Conservation (phyloP, 2,113 vertebrate species). For the Antennarius striatus region DNA sequence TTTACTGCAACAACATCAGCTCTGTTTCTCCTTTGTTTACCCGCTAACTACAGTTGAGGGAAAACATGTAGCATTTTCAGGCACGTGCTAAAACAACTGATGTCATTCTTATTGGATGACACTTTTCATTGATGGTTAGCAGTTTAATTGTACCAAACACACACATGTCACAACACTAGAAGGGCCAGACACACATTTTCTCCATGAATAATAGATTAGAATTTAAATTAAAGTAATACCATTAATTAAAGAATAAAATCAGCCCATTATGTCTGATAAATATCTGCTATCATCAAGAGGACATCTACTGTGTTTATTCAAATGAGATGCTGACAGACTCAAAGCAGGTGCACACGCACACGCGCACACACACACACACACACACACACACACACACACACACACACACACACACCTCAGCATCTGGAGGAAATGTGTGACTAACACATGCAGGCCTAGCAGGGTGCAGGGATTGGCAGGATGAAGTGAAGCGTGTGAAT, state of each 20-base stretch:
- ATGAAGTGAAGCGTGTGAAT: constrained; percentile 43
- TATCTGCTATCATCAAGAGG: neutral
- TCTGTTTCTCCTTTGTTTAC: neutral
- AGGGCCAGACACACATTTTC: too few species aligned
- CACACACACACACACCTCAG: constrained; percentile 36
- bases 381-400: constrained; percentile 30
- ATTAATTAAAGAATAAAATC: neutral
- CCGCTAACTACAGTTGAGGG: too few species aligned
- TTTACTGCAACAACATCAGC: neutral
- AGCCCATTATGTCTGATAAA: neutral
- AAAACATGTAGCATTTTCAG: too few species aligned
- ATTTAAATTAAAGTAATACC: too few species aligned
- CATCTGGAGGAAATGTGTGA: constrained; percentile 76
- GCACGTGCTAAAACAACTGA: too few species aligned
- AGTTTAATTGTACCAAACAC: too few species aligned
- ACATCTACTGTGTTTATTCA: constrained; percentile 8
- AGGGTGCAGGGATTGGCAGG: constrained; percentile 54
- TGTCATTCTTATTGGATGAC: too few species aligned
- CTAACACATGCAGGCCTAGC: constrained; percentile 58
- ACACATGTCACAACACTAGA: too few species aligned
- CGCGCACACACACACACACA: constrained; percentile 30
- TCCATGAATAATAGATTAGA: too few species aligned
- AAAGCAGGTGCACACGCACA: constrained; percentile 12
- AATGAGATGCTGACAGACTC: constrained; percentile 18
- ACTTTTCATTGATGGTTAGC: too few species aligned